These are phyloP conservation scores for Odontocolon sp. DNA, from an alignment of 2,888 invertebrate species.

Conservation along the genomic window DNA sequence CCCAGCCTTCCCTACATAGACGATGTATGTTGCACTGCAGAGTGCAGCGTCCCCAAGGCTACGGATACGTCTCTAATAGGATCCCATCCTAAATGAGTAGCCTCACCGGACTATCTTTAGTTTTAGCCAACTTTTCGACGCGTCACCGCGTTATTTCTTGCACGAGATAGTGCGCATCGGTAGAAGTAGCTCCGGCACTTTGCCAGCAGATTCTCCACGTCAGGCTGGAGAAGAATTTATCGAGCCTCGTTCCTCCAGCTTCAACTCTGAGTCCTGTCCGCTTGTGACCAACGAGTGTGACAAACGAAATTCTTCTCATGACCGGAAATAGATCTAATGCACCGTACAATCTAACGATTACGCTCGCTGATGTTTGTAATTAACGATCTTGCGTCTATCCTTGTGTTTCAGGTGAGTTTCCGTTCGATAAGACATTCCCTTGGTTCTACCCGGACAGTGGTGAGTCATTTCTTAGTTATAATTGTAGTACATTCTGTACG, in stretches of 20 bases:
- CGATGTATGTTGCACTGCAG: background rate
- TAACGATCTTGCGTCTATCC: background rate
- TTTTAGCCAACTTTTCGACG: constrained; percentile 71
- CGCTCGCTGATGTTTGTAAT: constrained; percentile 1
- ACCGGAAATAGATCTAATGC: constrained; percentile 28
- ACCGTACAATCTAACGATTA: background rate
- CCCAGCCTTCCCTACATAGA: too few species aligned
- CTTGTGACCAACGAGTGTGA: background rate
- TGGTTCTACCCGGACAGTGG: background rate
- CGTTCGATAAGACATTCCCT: too few species aligned
- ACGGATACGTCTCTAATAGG: background rate
- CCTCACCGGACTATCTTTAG: constrained; percentile 73
- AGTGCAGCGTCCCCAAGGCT: background rate
- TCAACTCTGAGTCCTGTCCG: constrained; percentile 1
- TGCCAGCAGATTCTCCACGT: constrained; percentile 53
- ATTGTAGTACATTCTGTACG: background rate
- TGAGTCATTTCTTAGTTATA: constrained; percentile 5
- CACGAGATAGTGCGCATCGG: constrained; percentile 3
- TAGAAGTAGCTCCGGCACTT: constrained; percentile 36
- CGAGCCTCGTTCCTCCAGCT: constrained; percentile 30
- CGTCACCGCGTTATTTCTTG: constrained; percentile 69
- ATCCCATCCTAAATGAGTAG: background rate
- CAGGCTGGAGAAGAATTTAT: constrained; percentile 58
- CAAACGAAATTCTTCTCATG: constrained; percentile 34
- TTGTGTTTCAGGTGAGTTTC: constrained; percentile 3